Evolutionary conservation across 2,888 invertebrate genomes (phyloP), one percentile per base, ranked within the genome.

Genomic region (Leucophora obtusa): DNA sequence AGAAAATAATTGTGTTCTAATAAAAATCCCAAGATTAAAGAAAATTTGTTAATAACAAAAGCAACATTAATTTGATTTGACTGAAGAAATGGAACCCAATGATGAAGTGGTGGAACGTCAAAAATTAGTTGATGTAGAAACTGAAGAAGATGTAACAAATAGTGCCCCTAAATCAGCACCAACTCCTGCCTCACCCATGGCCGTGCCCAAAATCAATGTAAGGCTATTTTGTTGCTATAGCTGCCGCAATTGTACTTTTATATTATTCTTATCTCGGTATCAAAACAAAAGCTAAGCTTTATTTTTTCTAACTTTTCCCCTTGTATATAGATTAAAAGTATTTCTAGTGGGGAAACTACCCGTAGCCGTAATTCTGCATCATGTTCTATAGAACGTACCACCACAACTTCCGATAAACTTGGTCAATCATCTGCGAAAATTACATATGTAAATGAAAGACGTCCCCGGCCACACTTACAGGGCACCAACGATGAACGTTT

Each of bases 81-180:
- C 11, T 10, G 17, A 51, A 33, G 83, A 79, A 79, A 90, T 91
- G 90, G 91, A 91, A 82, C 87, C 88, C 17, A 90, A 90, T 83
- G 91, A 90, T 83, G 91, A 91, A 85, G 88, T 90, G 70, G 91
- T 90, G 15, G 90, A 91, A 83, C 88, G 91, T 15, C 90, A 90
- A 69, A 90, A 90, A 78, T 85, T 90, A 62, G 90, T 90, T 75
- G 90, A 90, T 86, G 87, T 87, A 54, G 90, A 90, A 83, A 87
- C 87, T 0, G 90, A 90, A 56, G 90, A 90, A 63, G 90, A 90
- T 83, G 83, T 85, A 53, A 85, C 86, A 69, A 85, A 85, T 83
- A 86, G 85, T 83, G 87, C 86, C 76, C 86, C 88, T 0, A 89
- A 89, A 85, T 88, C 90, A 83, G 89, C 88, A 73, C 87, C 89